Conservation (phyloP, 1,140 invertebrate species). For the Drosophila parvula region DNA sequence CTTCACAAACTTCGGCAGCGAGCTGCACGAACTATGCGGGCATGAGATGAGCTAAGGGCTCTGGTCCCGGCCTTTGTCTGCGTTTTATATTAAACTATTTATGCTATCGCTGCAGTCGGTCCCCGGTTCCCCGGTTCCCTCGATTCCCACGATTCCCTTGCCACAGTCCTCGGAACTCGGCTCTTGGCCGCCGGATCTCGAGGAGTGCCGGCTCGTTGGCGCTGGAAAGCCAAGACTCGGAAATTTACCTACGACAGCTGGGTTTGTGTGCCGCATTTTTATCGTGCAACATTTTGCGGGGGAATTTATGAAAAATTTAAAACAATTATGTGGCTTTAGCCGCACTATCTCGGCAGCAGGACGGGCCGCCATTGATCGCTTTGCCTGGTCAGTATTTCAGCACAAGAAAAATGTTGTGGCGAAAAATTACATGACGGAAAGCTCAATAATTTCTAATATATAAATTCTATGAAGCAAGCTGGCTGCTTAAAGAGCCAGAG, state of each 20-base stretch:
- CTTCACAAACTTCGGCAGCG: constrained; percentile 20
- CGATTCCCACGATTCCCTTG: too few relatives aligned
- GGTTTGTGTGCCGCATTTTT: constrained; percentile 30
- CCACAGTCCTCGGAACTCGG: neutral
- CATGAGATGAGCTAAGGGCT: constrained; percentile 41
- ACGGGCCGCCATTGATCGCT: constrained; percentile 18
- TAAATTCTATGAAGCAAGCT: too few relatives aligned
- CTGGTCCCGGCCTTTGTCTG: constrained; percentile 65
- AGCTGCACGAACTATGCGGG: constrained; percentile 51
- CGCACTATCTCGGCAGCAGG: constrained; percentile 29
- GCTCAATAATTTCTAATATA: neutral
- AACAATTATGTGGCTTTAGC: constrained; percentile 69
- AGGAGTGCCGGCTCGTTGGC: constrained; percentile 45
- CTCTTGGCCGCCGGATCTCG: constrained; percentile 31
- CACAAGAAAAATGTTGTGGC: constrained; percentile 15
- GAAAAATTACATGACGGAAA: neutral
- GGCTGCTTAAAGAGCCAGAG: neutral
- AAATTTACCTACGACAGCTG: constrained; percentile 54
- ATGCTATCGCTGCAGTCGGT: constrained; percentile 31
- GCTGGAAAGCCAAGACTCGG: constrained; percentile 31
- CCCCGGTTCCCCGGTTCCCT: neutral
- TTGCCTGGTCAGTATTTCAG: constrained; percentile 27
- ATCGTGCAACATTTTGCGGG: constrained; percentile 58
- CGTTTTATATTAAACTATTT: constrained; percentile 78
- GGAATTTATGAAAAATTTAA: constrained; percentile 74